Percentiles rank a stretch among this genome's conserved stretches.
Conservation (phyloP, 2,797 vertebrate species). For the Columba guinea region DNA sequence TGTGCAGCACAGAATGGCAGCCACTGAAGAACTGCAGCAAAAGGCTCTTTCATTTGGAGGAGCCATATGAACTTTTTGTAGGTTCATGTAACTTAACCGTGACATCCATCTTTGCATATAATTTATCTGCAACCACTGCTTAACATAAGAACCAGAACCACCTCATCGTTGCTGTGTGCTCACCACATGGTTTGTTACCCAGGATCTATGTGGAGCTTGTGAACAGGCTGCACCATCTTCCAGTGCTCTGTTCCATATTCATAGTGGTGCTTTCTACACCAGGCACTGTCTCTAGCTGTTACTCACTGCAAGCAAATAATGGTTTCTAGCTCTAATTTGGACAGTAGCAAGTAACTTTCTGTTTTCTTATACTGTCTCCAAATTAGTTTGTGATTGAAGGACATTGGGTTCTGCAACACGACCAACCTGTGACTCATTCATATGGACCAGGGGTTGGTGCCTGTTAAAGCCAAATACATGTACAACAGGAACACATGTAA, state of each 20-base stretch:
- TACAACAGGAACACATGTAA: accelerated
- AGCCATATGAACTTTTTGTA: neutral
- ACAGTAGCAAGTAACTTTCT: neutral
- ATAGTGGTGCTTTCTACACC: too few species aligned
- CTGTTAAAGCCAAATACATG: neutral
- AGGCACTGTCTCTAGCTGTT: neutral
- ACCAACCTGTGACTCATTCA: neutral
- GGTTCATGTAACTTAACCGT: neutral
- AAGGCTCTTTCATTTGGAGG: neutral
- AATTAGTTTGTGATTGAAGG: neutral
- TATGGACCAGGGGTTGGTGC: neutral
- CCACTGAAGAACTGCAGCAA: neutral
- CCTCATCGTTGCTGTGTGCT: neutral
- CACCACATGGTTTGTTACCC: neutral
- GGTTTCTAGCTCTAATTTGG: neutral
- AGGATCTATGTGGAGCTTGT: neutral
- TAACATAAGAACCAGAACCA: neutral
- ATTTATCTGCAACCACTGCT: neutral
- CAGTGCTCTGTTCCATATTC: accelerated
- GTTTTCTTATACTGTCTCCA: neutral
- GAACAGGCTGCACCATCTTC: accelerated
- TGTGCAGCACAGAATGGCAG: neutral
- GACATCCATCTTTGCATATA: neutral
- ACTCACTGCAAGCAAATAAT: neutral
- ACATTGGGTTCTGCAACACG: neutral